Base-by-base conservation (phyloP, 1,140 invertebrate genomes). In the Dryas iulia region DNA sequence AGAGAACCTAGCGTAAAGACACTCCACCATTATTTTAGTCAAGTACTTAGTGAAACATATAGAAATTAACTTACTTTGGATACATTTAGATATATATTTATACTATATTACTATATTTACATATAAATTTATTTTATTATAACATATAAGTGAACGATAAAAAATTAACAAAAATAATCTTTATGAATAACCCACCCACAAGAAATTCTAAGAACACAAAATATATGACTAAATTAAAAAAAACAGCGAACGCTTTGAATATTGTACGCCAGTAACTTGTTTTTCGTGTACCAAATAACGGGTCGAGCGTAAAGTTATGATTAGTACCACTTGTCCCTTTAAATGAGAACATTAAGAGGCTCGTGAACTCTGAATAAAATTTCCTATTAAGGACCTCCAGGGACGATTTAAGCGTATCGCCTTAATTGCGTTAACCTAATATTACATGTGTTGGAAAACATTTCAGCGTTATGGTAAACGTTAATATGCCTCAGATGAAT, bases 301-400 rank as follows among this genome's bases (percentile, higher is more conserved):
- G 18, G 26, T 31, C 18, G 52, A 54, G 28, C 28, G 61, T 47
- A 31, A 52, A 53, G 26, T 62, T 53, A 53, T 62, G 39, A 24
- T 52, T 53, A 54, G 28, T 54, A 24, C 52, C 61, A 54, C 61
- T 56, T 63, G 61, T 63, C 61, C 52, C 61, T 30, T 24, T 24
- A 63, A 63, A 63, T 54, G 61, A 63, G 28, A 47, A n/a, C 53
- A 56, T 56, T 63, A 63, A 63, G 28, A 56, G 52, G 28, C 47
- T 63, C 26, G 61, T 14, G 18, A 56, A 56, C 47, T 31, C 21
- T 18, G 52, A 23, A 62, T 62, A 63, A 63, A 54, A 63, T n/a
- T 33, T 18, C 3, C 52, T 54, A 56, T 56, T 56, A 54, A 31
- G 28, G 52, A 56, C 21, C 61, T 33, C 26, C 12, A 8, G 28